phyloP scores from a whole-genome alignment of 1,140 invertebrate species.

The Helicoverpa armigera region DNA sequence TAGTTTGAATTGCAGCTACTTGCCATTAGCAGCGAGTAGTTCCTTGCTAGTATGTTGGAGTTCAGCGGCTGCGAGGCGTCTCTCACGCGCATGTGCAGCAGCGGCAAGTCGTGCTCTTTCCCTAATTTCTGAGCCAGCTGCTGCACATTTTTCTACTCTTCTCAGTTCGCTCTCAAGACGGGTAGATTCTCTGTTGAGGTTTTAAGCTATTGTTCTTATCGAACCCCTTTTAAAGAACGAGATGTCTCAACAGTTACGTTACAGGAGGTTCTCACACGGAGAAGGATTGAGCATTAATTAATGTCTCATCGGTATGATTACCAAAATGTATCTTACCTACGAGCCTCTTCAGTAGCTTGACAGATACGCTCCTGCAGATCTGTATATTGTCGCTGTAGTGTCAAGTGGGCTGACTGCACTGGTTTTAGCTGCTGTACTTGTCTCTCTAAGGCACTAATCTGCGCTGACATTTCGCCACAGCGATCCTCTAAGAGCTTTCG shows the following conservation, averaged over 20 bases:
- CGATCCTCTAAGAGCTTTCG: conserved; percentile 71
- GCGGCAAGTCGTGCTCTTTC: conserved; percentile 77
- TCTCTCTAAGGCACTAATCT: conserved; percentile 64
- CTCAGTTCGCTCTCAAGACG: conserved; percentile 72
- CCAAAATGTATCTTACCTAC: conserved; percentile 57
- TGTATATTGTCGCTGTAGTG: conserved; percentile 69
- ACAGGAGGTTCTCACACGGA: too few species aligned
- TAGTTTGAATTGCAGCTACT: neutral
- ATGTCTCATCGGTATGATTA: too few species aligned
- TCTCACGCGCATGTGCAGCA: conserved; percentile 74
- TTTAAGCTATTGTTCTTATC: neutral
- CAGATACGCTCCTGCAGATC: conserved; percentile 72
- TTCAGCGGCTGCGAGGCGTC: conserved; percentile 68
- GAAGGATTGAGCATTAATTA: too few species aligned
- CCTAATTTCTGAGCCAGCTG: conserved; percentile 72
- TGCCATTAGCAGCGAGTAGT: conserved; percentile 68
- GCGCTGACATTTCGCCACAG: conserved; percentile 64
- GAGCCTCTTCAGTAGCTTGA: conserved; percentile 68
- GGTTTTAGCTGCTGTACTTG: conserved; percentile 73
- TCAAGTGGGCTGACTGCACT: conserved; percentile 61
- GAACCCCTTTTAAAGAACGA: neutral
- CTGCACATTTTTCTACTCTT: conserved; percentile 72
- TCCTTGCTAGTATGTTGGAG: conserved; percentile 64
- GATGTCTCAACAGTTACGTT: neutral
- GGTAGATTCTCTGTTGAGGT: conserved; percentile 62